Evolutionary conservation across 2,888 invertebrate genomes (phyloP).

Genomic region (Uloborus plumipes): DNA sequence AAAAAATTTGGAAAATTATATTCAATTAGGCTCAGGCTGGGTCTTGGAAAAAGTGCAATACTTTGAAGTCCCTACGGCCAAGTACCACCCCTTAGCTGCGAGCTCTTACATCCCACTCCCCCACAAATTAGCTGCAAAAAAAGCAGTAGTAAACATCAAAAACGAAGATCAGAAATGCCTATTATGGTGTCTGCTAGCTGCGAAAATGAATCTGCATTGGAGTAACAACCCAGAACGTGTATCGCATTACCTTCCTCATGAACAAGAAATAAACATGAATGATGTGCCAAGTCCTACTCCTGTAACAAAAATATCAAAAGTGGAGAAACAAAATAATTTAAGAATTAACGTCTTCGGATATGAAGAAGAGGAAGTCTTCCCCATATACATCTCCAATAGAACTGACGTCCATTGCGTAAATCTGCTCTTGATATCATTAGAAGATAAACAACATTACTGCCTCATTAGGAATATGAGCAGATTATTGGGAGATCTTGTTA

Average conservation of each 20-base stretch:
- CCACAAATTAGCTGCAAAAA: too few relatives aligned
- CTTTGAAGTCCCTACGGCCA: not conserved
- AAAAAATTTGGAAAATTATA: not conserved
- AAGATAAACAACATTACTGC: conserved; percentile 9
- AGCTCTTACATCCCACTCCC: not conserved
- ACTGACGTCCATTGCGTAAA: conserved; percentile 8
- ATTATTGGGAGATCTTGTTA: too few relatives aligned
- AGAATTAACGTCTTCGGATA: conserved; percentile 20
- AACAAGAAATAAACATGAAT: not conserved
- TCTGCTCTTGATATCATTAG: not conserved
- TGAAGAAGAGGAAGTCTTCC: conserved; percentile 7
- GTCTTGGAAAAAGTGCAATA: not conserved
- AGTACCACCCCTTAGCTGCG: not conserved
- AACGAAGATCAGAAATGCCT: not conserved
- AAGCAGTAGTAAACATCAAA: not conserved
- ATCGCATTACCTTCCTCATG: too few relatives aligned
- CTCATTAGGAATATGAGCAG: too few relatives aligned
- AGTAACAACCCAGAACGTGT: too few relatives aligned
- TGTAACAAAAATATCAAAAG: conserved; percentile 4
- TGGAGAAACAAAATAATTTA: conserved; percentile 2
- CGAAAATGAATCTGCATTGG: not conserved
- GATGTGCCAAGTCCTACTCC: not conserved
- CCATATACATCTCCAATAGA: not conserved
- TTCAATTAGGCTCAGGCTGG: not conserved
- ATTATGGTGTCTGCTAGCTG: not conserved